Percentiles rank a stretch among this genome's conserved stretches.
Conservation (phyloP, 1,140 invertebrate species). For the Popillia japonica region DNA sequence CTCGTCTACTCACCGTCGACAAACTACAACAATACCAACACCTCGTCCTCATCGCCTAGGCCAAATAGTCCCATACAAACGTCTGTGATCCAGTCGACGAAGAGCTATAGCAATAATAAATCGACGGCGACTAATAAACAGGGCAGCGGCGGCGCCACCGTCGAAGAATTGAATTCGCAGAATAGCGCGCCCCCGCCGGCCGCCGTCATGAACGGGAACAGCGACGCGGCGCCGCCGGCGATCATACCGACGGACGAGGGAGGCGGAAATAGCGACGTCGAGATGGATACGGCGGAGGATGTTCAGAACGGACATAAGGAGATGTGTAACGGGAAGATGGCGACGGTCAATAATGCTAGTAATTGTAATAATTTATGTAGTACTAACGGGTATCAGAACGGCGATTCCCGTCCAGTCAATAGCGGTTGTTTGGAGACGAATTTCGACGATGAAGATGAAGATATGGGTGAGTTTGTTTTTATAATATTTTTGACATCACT, state of each 20-base stretch:
- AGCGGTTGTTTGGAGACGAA: constrained; percentile 43
- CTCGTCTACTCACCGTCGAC: constrained; percentile 44
- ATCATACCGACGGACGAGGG: constrained; percentile 56
- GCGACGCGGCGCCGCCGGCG: constrained; percentile 46
- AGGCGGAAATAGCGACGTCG: constrained; percentile 61
- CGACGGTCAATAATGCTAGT: constrained; percentile 37
- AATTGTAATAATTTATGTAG: not conserved
- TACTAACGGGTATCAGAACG: constrained; percentile 73
- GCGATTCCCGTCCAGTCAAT: constrained; percentile 61
- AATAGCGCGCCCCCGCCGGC: constrained; percentile 46
- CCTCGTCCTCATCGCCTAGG: constrained; percentile 52
- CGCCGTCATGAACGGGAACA: constrained; percentile 66
- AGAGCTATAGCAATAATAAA: constrained; percentile 67
- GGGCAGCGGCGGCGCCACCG: constrained; percentile 29
- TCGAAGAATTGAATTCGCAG: constrained; percentile 56
- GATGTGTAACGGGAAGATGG: constrained; percentile 53
- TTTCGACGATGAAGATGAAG: constrained; percentile 66
- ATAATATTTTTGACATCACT: too few relatives aligned
- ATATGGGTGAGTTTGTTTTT: constrained; percentile 74
- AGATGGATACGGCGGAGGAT: constrained; percentile 65
- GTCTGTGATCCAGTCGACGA: constrained; percentile 78
- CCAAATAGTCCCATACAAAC: constrained; percentile 68
- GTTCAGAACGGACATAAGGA: constrained; percentile 58
- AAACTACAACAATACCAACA: constrained; percentile 58
- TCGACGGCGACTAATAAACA: constrained; percentile 51